phyloP scores from a whole-genome alignment of 2,797 vertebrate species.

The Parotocinclus haroldoi region DNA sequence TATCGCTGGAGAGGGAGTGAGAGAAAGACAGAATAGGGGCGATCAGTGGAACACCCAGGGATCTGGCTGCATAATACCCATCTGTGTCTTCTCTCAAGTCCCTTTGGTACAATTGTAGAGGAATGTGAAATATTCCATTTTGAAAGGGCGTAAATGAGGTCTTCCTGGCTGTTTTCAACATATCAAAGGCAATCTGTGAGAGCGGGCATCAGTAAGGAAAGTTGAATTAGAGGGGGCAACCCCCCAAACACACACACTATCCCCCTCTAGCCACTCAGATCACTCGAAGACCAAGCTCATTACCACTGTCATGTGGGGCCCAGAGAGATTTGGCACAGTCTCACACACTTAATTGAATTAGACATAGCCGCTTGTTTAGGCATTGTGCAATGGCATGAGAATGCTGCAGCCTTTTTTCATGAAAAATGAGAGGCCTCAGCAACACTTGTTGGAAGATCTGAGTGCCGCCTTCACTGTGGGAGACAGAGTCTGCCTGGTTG shows the following conservation, averaged over 20 bases:
- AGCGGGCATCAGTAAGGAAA: conserved; percentile 54
- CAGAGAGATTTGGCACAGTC: conserved; percentile 74
- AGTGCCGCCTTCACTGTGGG: conserved; percentile 43
- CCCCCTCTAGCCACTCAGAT: conserved; percentile 52
- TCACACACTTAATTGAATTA: conserved; percentile 81
- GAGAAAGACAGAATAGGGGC: conserved; percentile 11
- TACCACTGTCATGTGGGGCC: conserved; percentile 73
- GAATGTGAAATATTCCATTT: conserved; percentile 70
- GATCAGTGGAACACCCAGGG: conserved; percentile 29
- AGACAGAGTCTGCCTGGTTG: conserved; percentile 11
- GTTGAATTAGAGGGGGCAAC: conserved; percentile 60
- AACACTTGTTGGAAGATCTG: conserved; percentile 74
- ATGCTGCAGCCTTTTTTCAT: conserved; percentile 63
- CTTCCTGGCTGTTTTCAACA: conserved; percentile 57
- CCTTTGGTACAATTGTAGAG: conserved; percentile 48
- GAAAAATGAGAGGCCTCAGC: conserved; percentile 62
- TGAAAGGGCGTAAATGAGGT: conserved; percentile 57
- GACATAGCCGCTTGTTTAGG: conserved; percentile 81
- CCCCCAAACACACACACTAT: conserved; percentile 30
- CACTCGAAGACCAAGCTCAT: conserved; percentile 64
- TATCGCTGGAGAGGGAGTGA: conserved; percentile 27
- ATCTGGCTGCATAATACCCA: conserved; percentile 52
- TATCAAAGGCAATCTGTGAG: conserved; percentile 60
- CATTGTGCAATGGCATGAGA: conserved; percentile 77
- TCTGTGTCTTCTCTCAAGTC: conserved; percentile 53